phyloP scores from a whole-genome alignment of 1,140 invertebrate genomes.

The Carposina sasakii region DNA sequence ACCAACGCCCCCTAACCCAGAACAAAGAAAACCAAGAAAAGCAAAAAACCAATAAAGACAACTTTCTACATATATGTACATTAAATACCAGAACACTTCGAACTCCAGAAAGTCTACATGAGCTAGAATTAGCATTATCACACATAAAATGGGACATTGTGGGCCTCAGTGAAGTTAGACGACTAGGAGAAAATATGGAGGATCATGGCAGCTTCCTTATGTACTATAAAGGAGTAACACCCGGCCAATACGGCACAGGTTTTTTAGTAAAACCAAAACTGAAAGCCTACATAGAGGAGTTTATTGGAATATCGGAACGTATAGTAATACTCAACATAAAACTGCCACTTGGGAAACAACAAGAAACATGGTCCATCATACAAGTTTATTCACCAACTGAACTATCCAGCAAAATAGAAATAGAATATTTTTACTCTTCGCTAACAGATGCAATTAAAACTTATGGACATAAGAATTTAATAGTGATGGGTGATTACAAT shows the following conservation, averaged over 20 bases:
- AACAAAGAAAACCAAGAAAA: no score
- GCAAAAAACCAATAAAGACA: no score
- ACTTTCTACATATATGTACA: no score
- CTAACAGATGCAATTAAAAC: neutral
- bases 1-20: no score
- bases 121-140: slow-evolving; percentile 2
- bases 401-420: neutral
- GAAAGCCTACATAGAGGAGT: neutral
- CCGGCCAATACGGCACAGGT: neutral
- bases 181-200: slow-evolving; percentile 3
- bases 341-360: neutral
- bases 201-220: slow-evolving; percentile 2
- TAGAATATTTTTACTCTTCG: neutral
- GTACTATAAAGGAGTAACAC: slow-evolving; percentile 6
- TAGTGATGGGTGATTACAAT: neutral
- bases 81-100: slow-evolving; percentile 6
- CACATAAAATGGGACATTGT: slow-evolving; percentile 10
- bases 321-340: slow-evolving; percentile 1
- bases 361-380: slow-evolving; percentile 4
- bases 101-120: slow-evolving; percentile 4
- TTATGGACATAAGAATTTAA: neutral
- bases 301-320: neutral
- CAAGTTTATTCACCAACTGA: slow-evolving; percentile 3
- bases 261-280: neutral
- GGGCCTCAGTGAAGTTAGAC: slow-evolving; percentile 2